Percentiles rank a stretch among this genome's conserved stretches.
These are phyloP conservation scores for Empidonax alnorum DNA, from an alignment of 2,113 vertebrate genomes.

Conservation along the genomic window DNA sequence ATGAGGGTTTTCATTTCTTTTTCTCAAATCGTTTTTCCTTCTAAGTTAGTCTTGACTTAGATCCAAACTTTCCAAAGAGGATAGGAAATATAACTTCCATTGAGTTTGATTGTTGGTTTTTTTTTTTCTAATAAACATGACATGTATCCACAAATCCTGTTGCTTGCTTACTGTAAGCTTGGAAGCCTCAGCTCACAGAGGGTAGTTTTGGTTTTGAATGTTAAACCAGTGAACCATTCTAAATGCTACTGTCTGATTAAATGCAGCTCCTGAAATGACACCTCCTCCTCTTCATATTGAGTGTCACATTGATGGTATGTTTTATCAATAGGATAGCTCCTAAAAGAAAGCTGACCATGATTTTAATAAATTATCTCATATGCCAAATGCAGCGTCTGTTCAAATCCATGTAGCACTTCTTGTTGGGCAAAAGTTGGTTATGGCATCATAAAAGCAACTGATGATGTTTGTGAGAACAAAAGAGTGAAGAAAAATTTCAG, in stretches of 20 bases:
- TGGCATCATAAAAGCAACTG: neutral
- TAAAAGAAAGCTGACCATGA: neutral
- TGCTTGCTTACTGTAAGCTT: neutral
- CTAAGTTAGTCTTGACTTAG: neutral
- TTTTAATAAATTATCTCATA: neutral
- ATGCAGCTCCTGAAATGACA: neutral
- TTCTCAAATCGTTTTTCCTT: conserved; percentile 15
- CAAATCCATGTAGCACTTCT: neutral
- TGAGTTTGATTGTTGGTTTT: neutral
- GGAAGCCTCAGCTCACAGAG: neutral
- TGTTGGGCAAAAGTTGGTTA: neutral
- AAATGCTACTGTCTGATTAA: neutral
- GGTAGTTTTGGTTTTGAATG: conserved; percentile 7
- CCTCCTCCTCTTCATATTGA: neutral
- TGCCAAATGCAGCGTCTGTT: neutral
- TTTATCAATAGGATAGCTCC: neutral
- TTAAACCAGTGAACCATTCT: neutral
- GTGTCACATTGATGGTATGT: neutral
- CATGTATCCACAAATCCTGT: neutral
- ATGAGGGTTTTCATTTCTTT: neutral
- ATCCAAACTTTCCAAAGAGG: neutral
- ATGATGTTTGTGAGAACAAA: neutral
- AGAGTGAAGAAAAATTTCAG: neutral
- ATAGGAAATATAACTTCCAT: neutral
- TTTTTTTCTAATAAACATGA: neutral